phyloP scores from a whole-genome alignment of 1,140 invertebrate species.

The Conus ventricosus region DNA sequence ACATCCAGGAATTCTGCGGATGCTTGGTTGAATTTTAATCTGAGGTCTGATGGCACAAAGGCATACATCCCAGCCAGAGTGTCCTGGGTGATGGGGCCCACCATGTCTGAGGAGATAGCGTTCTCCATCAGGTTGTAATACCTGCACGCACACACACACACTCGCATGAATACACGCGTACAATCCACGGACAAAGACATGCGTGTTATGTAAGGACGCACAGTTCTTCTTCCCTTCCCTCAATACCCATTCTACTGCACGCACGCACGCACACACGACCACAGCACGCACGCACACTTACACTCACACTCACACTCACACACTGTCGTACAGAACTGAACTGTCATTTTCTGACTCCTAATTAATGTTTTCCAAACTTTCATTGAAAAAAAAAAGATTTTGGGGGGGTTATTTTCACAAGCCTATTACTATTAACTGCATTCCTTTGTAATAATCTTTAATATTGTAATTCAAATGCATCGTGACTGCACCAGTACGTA shows the following conservation, averaged over 20 bases:
- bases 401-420: no score
- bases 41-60: slow-evolving; percentile 62
- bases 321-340: no score
- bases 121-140: slow-evolving; percentile 69
- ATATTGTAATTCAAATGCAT: no score
- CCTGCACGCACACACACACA: slow-evolving; percentile 50
- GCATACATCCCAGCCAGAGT: slow-evolving; percentile 65
- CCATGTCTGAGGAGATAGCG: slow-evolving; percentile 68
- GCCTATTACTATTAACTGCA: no score
- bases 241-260: background rate
- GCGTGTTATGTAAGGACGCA: no score
- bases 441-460: no score
- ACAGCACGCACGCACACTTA: background rate
- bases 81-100: slow-evolving; percentile 59
- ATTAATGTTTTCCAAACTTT: no score
- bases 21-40: slow-evolving; percentile 52
- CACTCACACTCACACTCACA: background rate
- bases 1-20: slow-evolving; percentile 64
- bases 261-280: background rate
- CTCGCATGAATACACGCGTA: background rate
- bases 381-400: no score
- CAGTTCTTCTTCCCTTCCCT: no score
- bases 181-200: background rate
- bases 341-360: no score
- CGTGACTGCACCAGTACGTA: no score